Evolutionary conservation across 2,888 invertebrate genomes (phyloP), one percentile per base, ranked within the genome.

Genomic region (Muscina levida): DNA sequence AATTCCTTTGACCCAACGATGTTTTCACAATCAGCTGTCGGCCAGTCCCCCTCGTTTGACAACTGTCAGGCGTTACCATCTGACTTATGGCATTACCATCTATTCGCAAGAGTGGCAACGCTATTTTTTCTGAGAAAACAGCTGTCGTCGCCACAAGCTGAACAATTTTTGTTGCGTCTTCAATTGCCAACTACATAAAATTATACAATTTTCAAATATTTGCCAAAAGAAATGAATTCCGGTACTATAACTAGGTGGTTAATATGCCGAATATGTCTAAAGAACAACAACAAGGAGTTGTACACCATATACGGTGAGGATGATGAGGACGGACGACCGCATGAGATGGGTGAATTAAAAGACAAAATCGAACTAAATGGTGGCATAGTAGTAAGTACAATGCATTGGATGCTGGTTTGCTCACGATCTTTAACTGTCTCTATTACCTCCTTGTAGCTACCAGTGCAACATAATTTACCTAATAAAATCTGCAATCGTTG

Each of bases 311-410:
- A 85, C 48, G 87, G 87, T 0, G 77, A 59, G 8, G 85, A 85
- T 2, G 83, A 71, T 0, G 84, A 79, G 5, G 81, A 76, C 1
- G 10, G 31, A 78, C 59, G 71, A 71, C 22, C 56, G 46, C 4
- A 4, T 79, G 77, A 31, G 65, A 62, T 78, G 15, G 59, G 77
- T 1, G 78, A 56, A 13, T 77, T 90, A 6, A 84, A 85, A 13
- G 86, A 86, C 42, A 89, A 88, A 85, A 89, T 89, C 42, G 88
- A 89, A 76, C 83, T 83, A 48, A 88, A 87, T 77, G 87, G 87
- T 15, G 89, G 88, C 6, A 86, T 89, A 5, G 85, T 86, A 84
- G 90, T 88, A 84, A 8, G 26, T 19, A 15, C 19, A 13, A 22
- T 13, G 53, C 22, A 4, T 48, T n/a, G n/a, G n/a, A n/a, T n/a